These are phyloP conservation scores for Eupithecia vulgata DNA, from an alignment of 2,888 invertebrate genomes.

Conservation along the genomic window DNA sequence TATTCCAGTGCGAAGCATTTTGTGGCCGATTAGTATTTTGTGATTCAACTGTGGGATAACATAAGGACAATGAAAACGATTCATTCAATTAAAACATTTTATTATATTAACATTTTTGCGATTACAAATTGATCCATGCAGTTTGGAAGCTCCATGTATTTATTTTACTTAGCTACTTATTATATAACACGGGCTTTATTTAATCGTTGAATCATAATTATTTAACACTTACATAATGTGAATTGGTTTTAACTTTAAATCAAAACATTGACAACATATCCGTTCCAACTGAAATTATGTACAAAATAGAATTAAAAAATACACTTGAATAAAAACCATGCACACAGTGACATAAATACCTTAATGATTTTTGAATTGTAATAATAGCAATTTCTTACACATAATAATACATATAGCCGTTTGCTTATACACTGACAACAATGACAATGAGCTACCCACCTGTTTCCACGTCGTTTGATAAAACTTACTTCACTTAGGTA, in stretches of 20 bases:
- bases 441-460: constrained; percentile 18
- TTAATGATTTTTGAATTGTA: neutral
- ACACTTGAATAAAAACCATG: constrained; percentile 17
- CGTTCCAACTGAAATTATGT: constrained; percentile 8
- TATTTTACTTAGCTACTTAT: constrained; percentile 30
- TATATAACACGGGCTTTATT: constrained; percentile 21
- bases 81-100: neutral
- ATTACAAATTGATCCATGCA: constrained; percentile 26
- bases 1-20: no score
- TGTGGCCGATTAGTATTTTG: no score
- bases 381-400: neutral
- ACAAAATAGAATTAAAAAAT: constrained; percentile 14
- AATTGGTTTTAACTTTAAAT: constrained; percentile 3
- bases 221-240: constrained; percentile 21
- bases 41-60: no score
- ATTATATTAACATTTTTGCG: neutral
- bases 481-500: constrained; percentile 17
- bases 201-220: constrained; percentile 33
- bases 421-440: constrained; percentile 12
- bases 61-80: neutral
- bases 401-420: constrained; percentile 10
- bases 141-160: constrained; percentile 32
- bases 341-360: neutral
- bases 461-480: constrained; percentile 30
- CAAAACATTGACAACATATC: constrained; percentile 5